Conservation (phyloP, 2,113 vertebrate species). For the Anser brachyrhynchus region DNA sequence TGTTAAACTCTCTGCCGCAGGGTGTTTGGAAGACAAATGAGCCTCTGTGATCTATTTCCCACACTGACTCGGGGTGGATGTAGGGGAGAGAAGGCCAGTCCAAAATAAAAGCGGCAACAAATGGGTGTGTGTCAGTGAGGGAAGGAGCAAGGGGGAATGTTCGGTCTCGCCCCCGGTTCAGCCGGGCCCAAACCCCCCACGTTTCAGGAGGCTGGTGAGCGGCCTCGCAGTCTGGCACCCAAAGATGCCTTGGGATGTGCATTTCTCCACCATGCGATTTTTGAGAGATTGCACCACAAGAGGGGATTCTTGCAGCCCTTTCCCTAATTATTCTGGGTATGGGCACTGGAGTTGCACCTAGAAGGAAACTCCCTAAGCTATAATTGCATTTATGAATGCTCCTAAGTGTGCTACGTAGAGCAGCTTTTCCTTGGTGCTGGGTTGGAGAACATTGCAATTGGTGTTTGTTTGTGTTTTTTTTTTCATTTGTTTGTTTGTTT, state of each 20-base stretch:
- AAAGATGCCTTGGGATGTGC: background rate
- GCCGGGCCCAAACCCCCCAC: background rate
- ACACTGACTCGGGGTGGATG: background rate
- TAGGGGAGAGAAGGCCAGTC: background rate
- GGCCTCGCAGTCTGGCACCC: background rate
- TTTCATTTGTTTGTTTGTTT: no score
- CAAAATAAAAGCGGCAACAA: background rate
- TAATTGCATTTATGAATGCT: background rate
- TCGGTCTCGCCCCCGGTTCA: rapidly evolving
- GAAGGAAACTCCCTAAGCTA: background rate
- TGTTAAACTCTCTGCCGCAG: background rate
- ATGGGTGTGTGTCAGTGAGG: background rate
- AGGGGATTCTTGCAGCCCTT: background rate
- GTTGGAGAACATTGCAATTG: background rate
- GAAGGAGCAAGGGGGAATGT: background rate
- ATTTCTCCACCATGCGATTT: background rate
- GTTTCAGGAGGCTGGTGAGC: rapidly evolving
- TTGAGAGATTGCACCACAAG: background rate
- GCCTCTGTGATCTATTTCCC: background rate
- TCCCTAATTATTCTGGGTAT: background rate
- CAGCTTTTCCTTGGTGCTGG: background rate
- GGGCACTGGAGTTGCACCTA: background rate
- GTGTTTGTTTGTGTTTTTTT: background rate
- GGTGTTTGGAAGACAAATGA: background rate
- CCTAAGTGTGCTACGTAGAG: background rate